Percentiles rank a stretch among this genome's conserved stretches.
Conservation (phyloP, 1,140 invertebrate species). For the Glossosoma conforme region DNA sequence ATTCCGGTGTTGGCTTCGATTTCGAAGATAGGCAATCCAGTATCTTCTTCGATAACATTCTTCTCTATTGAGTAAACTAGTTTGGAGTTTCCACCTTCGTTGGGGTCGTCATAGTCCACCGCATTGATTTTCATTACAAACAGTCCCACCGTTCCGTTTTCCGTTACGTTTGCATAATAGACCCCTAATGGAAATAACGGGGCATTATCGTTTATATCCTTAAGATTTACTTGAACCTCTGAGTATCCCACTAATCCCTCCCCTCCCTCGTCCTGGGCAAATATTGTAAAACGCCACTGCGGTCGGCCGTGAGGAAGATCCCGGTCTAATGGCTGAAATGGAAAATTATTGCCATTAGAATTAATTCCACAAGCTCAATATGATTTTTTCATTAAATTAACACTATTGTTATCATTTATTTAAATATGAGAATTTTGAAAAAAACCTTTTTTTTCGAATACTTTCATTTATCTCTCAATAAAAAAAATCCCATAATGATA, state of each 20-base stretch:
- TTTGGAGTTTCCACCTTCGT: conserved; percentile 60
- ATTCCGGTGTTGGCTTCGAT: conserved; percentile 61
- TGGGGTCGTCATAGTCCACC: conserved; percentile 64
- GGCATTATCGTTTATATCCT: conserved; percentile 73
- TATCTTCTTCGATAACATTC: conserved; percentile 63
- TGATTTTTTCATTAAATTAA: no score
- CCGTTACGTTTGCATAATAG: conserved; percentile 62
- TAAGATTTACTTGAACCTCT: conserved; percentile 67
- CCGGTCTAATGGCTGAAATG: conserved; percentile 59
- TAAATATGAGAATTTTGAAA: no score
- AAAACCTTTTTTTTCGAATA: no score
- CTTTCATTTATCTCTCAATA: no score
- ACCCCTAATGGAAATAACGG: conserved; percentile 63
- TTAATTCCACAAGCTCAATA: no score
- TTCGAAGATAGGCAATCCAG: conserved; percentile 59
- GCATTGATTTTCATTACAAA: conserved; percentile 67
- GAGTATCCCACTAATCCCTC: conserved; percentile 66
- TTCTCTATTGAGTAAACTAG: conserved; percentile 63
- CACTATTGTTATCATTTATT: no score
- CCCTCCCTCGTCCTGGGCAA: conserved; percentile 65
- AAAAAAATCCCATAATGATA: no score
- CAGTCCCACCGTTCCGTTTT: conserved; percentile 58
- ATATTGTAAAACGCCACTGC: conserved; percentile 70
- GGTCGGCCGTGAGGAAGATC: conserved; percentile 67
- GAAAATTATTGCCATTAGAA: conserved; percentile 3